Conservation (phyloP, 2,888 invertebrate genomes). For the Elysia crispata region DNA sequence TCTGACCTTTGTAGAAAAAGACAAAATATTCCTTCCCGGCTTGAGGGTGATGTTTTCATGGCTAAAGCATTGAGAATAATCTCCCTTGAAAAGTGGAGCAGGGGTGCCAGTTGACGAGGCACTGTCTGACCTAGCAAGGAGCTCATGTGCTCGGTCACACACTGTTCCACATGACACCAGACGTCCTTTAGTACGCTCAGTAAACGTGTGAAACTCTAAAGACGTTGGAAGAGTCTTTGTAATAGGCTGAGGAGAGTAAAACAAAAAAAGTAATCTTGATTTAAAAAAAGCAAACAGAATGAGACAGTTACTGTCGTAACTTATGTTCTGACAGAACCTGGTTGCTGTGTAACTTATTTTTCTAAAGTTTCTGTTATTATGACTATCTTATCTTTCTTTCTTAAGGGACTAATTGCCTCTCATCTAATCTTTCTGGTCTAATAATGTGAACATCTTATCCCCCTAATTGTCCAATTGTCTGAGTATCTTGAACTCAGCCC, state of each 20-base stretch:
- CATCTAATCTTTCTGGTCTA: no score
- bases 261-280: not conserved
- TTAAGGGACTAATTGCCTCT: no score
- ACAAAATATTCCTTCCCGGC: slow-evolving; percentile 78
- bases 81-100: slow-evolving; percentile 82
- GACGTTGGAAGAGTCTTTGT: slow-evolving; percentile 57
- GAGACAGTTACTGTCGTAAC: no score
- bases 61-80: slow-evolving; percentile 82
- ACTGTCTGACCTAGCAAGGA: slow-evolving; percentile 68
- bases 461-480: no score
- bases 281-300: no score
- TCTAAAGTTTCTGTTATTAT: no score
- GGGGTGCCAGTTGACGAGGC: slow-evolving; percentile 76
- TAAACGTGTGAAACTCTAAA: slow-evolving; percentile 59
- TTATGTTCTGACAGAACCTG: no score
- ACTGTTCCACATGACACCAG: slow-evolving; percentile 61
- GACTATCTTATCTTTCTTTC: no score
- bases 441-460: no score
- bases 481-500: no score
- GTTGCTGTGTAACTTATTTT: no score
- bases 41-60: slow-evolving; percentile 75
- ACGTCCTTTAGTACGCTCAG: slow-evolving; percentile 58
- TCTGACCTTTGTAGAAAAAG: slow-evolving; percentile 76
- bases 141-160: slow-evolving; percentile 65
- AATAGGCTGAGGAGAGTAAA: slow-evolving; percentile 48